Base-by-base conservation (phyloP, 2,888 invertebrate species). In the Microctonus aethiopoides region DNA sequence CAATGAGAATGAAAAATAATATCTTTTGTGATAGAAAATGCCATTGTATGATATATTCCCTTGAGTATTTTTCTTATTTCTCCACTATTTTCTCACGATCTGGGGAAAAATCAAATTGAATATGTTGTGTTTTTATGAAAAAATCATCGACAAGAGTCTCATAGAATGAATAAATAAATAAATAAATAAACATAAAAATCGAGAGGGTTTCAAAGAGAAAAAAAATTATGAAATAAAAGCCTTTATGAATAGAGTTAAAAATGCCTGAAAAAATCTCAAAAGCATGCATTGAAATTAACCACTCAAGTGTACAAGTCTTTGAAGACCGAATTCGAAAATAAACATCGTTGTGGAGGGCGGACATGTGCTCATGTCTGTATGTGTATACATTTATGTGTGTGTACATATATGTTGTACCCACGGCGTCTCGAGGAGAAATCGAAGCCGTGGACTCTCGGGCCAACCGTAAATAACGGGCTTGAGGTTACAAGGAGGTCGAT, bases 401-500 rank as follows among this genome's bases (percentile, higher is more conserved):
- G 16, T n/a, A n/a, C n/a, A 6, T 13, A n/a, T 41, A n/a, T 46
- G 46, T 26, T 54, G 26, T 54, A 54, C 26, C 26, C n/a, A 34
- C 29, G 46, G 51, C 22, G 34, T 59, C 46, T 46, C 22, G 34
- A 26, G 39, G 68, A 54, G 61, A 56, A 68, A 56, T 68, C 41
- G 39, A 62, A 39, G 62, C 26, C 34, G 36, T 64, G 34, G 32
- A 62, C 63, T 69, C 59, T 52, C n/a, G n/a, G 60, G 26, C 39
- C 56, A 66, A 60, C 65, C 61, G 54, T 70, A 61, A 70, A 70
- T 70, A 70, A 70, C 70, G 70, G 70, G 65, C 70, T 70, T 66
- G 66, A 70, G 70, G 70, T 70, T 70, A 70, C 70, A 70, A 70
- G 65, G 70, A 70, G 70, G 70, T 70, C 65, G 66, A 65, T 70